Evolutionary conservation across 2,888 invertebrate species (phyloP), one percentile per base, ranked within the genome.

Genomic region (Caenorhabditis sp.): DNA sequence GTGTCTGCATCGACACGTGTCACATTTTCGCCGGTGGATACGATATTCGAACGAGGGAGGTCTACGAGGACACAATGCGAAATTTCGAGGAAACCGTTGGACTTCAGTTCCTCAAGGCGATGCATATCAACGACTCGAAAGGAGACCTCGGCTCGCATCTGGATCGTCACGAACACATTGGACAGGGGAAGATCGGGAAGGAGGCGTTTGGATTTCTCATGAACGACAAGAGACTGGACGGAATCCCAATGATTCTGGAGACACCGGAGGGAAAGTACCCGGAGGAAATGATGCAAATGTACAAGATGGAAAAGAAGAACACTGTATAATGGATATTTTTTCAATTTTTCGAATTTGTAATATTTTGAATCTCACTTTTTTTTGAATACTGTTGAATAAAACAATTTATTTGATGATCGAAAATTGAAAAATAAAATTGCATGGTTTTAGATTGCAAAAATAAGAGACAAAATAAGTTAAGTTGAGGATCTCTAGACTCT

Each of bases 61-160:
- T 92, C 0, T 93, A 92, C 81, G 86, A 93, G 10, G 72, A 89
- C 38, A 92, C 93, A 84, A 92, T 93, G 90, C 58, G 69, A 35
- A 92, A 93, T 69, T 93, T 94, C 90, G 93, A 92, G 8, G 80
- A 86, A 12, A 90, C 91, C 41, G 88, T 94, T 84, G 93, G 93
- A 2, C 91, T 93, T 63, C 81, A 93, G 44, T 93, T 93, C 82
- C 90, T 94, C 51, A 93, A 93, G 80, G 94, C 93, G 2, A 69
- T 94, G 22, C 94, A 94, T 87, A 85, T 94, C 16, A 94, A 94
- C 90, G 94, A 94, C 87, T 93, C 93, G 3, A 93, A 93, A 90
- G 93, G 93, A 22, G 89, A 89, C 38, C 74, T 92, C n/a, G 93
- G 93, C 4, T 93, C 93, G 66, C 92, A 93, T 70, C 80, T 92